phyloP scores from a whole-genome alignment of 2,113 vertebrate genomes.

The Erythrocercus mccallii region DNA sequence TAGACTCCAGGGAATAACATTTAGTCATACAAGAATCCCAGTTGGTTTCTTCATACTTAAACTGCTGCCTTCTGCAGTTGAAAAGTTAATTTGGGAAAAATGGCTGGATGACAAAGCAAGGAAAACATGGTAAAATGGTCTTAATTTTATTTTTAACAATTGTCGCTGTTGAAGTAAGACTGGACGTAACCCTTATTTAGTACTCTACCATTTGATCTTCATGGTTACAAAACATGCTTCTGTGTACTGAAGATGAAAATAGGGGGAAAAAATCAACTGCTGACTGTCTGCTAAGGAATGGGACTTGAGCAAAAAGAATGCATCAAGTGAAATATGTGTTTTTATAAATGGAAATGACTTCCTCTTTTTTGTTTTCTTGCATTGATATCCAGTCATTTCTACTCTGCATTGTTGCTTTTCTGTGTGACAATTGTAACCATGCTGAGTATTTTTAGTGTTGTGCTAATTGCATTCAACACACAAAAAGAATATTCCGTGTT shows the following conservation, averaged over 20 bases:
- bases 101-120: not conserved
- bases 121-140: not conserved
- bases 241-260: not conserved
- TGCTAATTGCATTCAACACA: not conserved
- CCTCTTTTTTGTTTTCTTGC: not conserved
- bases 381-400: not conserved
- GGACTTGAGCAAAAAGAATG: not conserved
- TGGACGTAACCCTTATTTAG: not conserved
- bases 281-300: not conserved
- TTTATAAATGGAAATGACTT: not conserved
- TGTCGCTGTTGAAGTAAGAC: not conserved
- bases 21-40: constrained; percentile 23
- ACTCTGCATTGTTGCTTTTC: not conserved
- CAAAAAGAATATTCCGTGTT: not conserved
- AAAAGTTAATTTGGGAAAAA: constrained; percentile 19
- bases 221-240: not conserved
- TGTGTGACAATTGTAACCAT: not conserved
- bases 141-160: constrained; percentile 29
- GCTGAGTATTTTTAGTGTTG: not conserved
- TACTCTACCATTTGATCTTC: not conserved
- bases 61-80: not conserved
- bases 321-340: not conserved
- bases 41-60: constrained; percentile 16
- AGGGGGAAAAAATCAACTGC: not conserved
- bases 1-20: not conserved